Base-by-base conservation (phyloP, 2,113 vertebrate genomes). In the Rhynchomys soricoides region DNA sequence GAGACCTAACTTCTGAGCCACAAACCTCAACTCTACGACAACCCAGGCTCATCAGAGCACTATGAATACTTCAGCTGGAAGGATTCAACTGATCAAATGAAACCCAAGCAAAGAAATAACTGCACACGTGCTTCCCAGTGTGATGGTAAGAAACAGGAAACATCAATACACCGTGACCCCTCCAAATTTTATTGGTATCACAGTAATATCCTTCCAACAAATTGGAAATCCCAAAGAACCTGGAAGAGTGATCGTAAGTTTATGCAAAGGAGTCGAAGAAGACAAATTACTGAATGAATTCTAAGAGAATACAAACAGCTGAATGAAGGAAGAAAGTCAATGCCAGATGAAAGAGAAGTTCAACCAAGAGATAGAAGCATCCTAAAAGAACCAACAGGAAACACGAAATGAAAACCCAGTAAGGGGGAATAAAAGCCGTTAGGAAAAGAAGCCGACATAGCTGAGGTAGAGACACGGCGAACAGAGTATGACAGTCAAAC, bases 1-100 rank as follows among this genome's bases (percentile, higher is more conserved):
- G 26, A 59, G n/a, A 40, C 22, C 11, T 57, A 59, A 40, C n/a
- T 81, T 82, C 52, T 40, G 37, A 82, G 79, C 55, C 55, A 62
- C 81, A 62, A 4, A 29, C 22, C 11, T 43, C 57, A 43, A 16
- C n/a, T 83, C 81, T 19, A 26, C 24, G 8, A 43, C 13, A 62
- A 62, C 7, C 15, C 1, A 1, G 55, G 24, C 24, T 83, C 81
- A 5, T 13, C 0, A 0, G 13, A 62, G 7, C 81, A 43, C 2
- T 31, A n/a, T 2, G 7, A 62, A 17, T 29, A 43, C 55, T 29
- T 62, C 22, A 24, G 8, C 21, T 59, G 22, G 37, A 57, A 40
- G 55, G n/a, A 17, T 16, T 0, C n/a, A 83, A 62, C 1, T 2
- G 24, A 2, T 62, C 29, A 62, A 22, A 62, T 43, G 40, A 40